phyloP scores from a whole-genome alignment of 2,797 vertebrate genomes.

The Margarornis squamiger region DNA sequence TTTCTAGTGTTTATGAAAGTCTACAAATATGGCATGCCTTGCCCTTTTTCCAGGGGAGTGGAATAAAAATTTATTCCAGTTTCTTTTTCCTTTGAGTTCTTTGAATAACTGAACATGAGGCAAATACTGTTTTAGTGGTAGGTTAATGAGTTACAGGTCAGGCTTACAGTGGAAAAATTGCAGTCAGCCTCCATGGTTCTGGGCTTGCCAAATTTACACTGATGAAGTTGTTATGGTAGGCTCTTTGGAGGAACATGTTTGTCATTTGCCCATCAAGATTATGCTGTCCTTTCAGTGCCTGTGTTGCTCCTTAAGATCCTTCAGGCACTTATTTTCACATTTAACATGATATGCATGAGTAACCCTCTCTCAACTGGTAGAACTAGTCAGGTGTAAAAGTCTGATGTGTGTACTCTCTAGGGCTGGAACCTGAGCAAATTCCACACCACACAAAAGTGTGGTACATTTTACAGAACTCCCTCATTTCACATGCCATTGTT shows the following conservation, averaged over 20 bases:
- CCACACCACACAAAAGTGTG: neutral
- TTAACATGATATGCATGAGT: neutral
- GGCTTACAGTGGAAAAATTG: slow-evolving; percentile 10
- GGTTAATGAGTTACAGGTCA: slow-evolving; percentile 34
- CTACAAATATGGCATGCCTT: neutral
- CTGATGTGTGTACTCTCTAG: neutral
- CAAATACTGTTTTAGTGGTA: neutral
- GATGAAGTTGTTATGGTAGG: neutral
- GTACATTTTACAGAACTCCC: neutral
- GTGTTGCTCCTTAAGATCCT: neutral
- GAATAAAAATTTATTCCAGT: neutral
- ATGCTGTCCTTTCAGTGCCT: neutral
- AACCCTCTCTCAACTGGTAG: neutral
- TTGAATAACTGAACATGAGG: neutral
- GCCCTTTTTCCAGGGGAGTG: neutral
- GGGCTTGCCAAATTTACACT: neutral
- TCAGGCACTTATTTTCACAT: slow-evolving; percentile 15
- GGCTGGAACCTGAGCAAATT: neutral
- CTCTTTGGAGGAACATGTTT: neutral
- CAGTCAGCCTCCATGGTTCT: neutral
- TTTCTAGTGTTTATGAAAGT: neutral
- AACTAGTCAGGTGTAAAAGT: slow-evolving; percentile 7
- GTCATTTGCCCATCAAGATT: neutral
- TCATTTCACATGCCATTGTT: neutral
- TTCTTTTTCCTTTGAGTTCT: slow-evolving; percentile 2